Evolutionary conservation across 2,113 vertebrate genomes (phyloP), one percentile per base, ranked within the genome.

Genomic region (Salvelinus fontinalis): DNA sequence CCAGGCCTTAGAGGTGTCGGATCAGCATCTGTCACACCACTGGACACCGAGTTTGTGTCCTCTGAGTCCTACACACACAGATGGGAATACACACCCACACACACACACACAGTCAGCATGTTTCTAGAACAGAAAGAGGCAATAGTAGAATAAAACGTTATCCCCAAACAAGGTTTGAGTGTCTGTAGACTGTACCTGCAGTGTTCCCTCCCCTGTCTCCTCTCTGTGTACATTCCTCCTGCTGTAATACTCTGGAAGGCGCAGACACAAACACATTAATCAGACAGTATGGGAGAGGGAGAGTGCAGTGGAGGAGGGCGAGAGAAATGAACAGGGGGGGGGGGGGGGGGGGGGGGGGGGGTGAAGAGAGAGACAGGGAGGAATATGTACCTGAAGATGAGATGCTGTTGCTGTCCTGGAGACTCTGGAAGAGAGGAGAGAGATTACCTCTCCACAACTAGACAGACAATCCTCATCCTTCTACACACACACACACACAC

Each of bases 1-100:
- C 93, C 93, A 76, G 88, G 84, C 87, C 90, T 95, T 74, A 95
- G 85, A 84, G 87, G 82, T 51, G 76, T 70, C 75, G 59, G 0
- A 60, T 87, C 81, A 18, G 57, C 67, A 44, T 89, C 87, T 0
- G 80, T 79, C 71, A 81, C 34, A 74, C 72, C 80, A 81, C 87
- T 86, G 81, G 81, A 84, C n/a, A 91, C 7, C 22, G 92, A 93
- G 77, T 94, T 89, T 3, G 76, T 87, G 78, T 94, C 92, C 7
- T 88, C 83, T 7, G 83, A 83, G 34, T 87, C 84, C 89, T 88
- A 64, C 14, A 74, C 8, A 22, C 65, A 74, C 24, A 24, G 73
- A 34, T 34, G 31, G 31, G 31, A 34, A 34, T 3, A 29, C 67
- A 79, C 49, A 69, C 14, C 62, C 69, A 26, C 49, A 60, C 49